Conservation (phyloP, 2,113 vertebrate species). For the Neofelis nebulosa region DNA sequence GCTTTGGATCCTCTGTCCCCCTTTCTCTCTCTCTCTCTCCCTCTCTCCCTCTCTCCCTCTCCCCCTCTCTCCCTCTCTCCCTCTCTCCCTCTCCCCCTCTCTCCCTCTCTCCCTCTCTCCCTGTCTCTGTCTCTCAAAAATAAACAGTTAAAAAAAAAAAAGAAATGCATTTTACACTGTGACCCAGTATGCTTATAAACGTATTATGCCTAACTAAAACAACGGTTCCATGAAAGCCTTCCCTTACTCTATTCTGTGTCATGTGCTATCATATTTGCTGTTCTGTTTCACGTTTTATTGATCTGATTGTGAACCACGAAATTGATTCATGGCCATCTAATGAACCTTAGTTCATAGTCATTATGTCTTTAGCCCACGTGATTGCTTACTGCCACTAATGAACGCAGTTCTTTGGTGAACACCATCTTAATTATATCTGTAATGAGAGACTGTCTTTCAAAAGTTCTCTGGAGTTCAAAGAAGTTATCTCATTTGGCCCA, state of each 20-base stretch:
- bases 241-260: background rate
- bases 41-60: no score
- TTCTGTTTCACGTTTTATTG: background rate
- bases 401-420: background rate
- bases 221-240: background rate
- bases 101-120: rapidly evolving
- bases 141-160: no score
- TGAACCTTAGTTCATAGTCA: background rate
- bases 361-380: background rate
- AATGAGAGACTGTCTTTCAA: background rate
- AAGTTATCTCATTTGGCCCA: background rate
- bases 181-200: background rate
- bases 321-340: background rate
- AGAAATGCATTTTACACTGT: background rate
- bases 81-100: no score
- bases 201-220: background rate
- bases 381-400: background rate
- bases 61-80: no score
- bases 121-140: no score
- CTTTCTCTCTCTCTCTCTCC: no score
- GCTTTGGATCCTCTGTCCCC: no score
- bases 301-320: background rate
- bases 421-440: background rate
- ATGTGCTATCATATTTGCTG: background rate
- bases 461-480: background rate